Conservation (phyloP, 2,113 vertebrate species). For the Ondatra zibethicus region DNA sequence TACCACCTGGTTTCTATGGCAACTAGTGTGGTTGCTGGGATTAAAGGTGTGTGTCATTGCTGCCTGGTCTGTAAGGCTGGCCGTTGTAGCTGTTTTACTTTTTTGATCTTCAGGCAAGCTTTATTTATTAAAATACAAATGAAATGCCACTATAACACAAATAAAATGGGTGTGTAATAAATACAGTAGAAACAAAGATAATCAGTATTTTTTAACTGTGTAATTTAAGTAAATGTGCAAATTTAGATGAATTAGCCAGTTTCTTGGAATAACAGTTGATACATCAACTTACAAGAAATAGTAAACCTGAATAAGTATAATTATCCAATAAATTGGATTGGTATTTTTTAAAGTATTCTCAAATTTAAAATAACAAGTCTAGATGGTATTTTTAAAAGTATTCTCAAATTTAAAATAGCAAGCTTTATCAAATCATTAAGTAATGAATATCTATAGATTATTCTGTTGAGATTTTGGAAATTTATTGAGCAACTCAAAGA, state of each 20-base stretch:
- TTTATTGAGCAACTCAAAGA: neutral
- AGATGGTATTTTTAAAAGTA: neutral
- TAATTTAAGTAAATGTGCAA: constrained; percentile 16
- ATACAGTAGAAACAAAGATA: neutral
- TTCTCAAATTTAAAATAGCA: constrained; percentile 38
- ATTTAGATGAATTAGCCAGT: neutral
- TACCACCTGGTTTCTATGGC: too few species aligned
- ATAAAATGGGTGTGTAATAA: neutral
- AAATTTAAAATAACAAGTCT: neutral
- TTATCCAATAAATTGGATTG: neutral
- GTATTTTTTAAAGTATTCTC: constrained; percentile 23
- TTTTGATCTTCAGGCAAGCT: too few species aligned
- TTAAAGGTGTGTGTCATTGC: too few species aligned
- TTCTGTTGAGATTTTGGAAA: constrained; percentile 25
- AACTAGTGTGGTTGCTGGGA: too few species aligned
- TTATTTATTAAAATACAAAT: too few species aligned
- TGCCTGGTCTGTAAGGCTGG: too few species aligned
- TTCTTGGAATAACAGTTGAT: constrained; percentile 17
- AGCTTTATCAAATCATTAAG: neutral
- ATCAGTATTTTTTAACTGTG: constrained; percentile 1
- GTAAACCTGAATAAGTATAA: neutral
- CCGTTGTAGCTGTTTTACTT: too few species aligned
- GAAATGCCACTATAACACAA: neutral
- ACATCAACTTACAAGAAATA: constrained; percentile 10
- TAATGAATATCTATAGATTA: neutral